These are phyloP conservation scores for Corapipo altera DNA, from an alignment of 2,113 vertebrate genomes.

Conservation along the genomic window DNA sequence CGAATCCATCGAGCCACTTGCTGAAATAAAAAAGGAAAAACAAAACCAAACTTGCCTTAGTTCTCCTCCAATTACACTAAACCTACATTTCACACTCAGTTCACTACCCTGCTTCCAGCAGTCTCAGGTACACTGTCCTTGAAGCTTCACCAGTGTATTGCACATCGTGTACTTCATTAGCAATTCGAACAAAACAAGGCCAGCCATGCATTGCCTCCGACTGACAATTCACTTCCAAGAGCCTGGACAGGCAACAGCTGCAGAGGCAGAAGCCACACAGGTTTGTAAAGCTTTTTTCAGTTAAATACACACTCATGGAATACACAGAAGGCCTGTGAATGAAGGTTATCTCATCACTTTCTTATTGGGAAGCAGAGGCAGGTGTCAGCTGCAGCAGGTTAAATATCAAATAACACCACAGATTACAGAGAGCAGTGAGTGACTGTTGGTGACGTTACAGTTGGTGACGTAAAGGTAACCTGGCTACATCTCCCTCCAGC, in stretches of 20 bases:
- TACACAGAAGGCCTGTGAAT: not conserved
- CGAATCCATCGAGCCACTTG: constrained; percentile 90
- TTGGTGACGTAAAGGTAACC: not conserved
- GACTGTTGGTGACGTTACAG: not conserved
- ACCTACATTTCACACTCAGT: not conserved
- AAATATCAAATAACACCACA: not conserved
- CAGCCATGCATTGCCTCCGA: not conserved
- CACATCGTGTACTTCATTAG: not conserved
- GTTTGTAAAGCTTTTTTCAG: not conserved
- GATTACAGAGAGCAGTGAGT: not conserved
- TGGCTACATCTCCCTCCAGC: not conserved
- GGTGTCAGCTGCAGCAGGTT: not conserved
- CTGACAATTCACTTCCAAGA: not conserved
- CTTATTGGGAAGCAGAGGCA: not conserved
- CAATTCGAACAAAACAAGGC: not conserved
- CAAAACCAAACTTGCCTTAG: not conserved
- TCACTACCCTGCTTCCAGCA: not conserved
- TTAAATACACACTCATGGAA: not conserved
- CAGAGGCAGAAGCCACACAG: not conserved
- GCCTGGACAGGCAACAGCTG: not conserved
- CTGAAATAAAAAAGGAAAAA: constrained; percentile 62
- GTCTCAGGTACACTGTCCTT: not conserved
- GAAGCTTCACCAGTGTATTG: not conserved
- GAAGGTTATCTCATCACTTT: not conserved
- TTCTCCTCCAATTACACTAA: not conserved